Conservation (phyloP, 1,140 invertebrate species). For the Aphaenogaster floridana region DNA sequence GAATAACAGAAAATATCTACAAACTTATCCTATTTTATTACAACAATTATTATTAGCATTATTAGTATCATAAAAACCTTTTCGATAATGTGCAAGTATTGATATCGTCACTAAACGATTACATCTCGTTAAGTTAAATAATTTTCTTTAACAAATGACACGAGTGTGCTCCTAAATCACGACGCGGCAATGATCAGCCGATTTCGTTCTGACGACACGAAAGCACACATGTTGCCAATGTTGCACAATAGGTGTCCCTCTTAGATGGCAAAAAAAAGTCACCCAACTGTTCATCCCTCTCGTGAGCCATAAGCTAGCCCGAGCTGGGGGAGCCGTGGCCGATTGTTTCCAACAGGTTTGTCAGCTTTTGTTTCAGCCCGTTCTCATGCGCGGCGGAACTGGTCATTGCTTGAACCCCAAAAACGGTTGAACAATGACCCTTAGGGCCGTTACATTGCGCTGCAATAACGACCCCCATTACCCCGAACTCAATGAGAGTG, state of each 20-base stretch:
- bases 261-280: constrained; percentile 82
- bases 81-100: not conserved
- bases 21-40: not conserved
- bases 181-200: constrained; percentile 67
- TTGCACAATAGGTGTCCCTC: constrained; percentile 80
- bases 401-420: constrained; percentile 84
- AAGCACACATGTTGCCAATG: constrained; percentile 83
- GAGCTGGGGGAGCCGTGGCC: constrained; percentile 78
- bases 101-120: not conserved
- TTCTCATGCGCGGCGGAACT: constrained; percentile 85
- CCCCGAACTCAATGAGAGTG: constrained; percentile 64
- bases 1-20: not conserved
- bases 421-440: constrained; percentile 85
- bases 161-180: constrained; percentile 36
- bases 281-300: constrained; percentile 85
- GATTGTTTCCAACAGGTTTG: constrained; percentile 86
- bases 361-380: constrained; percentile 84
- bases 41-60: not conserved
- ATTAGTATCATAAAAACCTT: not conserved
- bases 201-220: constrained; percentile 73
- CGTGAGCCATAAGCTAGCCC: constrained; percentile 79
- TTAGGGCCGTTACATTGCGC: constrained; percentile 81
- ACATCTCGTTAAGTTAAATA: constrained; percentile 23
- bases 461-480: constrained; percentile 77
- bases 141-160: constrained; percentile 36